Evolutionary conservation across 2,113 vertebrate species (phyloP).

Genomic region (Nicator chloris): DNA sequence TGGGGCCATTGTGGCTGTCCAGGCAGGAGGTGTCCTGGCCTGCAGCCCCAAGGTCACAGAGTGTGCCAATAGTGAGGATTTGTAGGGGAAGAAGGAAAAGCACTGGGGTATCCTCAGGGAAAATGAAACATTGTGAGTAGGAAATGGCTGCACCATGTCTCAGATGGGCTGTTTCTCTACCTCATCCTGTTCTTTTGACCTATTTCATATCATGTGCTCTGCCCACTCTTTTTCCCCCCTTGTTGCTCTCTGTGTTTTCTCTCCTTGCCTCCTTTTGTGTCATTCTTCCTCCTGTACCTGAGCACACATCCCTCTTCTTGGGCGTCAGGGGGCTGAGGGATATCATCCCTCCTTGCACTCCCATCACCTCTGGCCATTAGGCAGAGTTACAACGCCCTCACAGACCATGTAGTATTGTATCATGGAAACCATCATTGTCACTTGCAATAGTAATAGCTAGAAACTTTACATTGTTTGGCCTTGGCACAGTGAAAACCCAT

Average conservation of each 20-base stretch:
- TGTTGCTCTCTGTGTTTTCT: neutral
- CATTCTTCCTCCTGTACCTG: neutral
- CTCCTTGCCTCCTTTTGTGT: neutral
- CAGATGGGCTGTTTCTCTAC: neutral
- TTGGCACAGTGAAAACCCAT: neutral
- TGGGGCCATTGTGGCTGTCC: neutral
- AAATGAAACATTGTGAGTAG: neutral
- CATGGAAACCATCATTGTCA: neutral
- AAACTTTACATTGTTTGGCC: neutral
- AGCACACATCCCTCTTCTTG: neutral
- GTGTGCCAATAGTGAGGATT: neutral
- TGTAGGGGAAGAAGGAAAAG: neutral
- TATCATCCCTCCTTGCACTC: neutral
- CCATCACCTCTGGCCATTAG: neutral
- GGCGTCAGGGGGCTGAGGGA: neutral
- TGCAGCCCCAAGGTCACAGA: neutral
- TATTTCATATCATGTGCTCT: neutral
- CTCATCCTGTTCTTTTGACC: neutral
- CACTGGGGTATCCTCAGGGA: neutral
- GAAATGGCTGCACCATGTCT: neutral
- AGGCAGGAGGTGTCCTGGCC: neutral
- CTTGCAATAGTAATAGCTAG: neutral
- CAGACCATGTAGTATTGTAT: neutral
- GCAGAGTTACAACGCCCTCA: neutral
- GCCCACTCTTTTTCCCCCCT: fast-evolving